Evolutionary conservation across 2,113 vertebrate species (phyloP), one percentile per base, ranked within the genome.

Genomic region (Clarias batrachus): DNA sequence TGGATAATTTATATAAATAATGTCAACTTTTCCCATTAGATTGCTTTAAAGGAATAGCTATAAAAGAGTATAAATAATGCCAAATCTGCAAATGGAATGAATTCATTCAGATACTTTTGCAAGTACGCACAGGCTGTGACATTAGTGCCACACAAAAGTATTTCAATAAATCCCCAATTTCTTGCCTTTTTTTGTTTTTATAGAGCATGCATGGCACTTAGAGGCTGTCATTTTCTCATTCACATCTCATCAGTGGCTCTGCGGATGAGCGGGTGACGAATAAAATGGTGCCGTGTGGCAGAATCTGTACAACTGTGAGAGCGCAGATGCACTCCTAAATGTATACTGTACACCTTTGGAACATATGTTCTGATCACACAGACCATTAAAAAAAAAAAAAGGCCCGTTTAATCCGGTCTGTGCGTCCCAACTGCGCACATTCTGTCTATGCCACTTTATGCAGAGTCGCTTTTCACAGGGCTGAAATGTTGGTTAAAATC

Each of bases 241-340:
- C 56, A 48, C 23, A n/a, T 80, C 27, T 79, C n/a, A 41, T 84
- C 65, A 80, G 21, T 54, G 52, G 57, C 60, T 62, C 65, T 78
- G 65, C 6, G 4, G 54, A 25, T 82, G 9, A 57, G 63, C 14
- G n/a, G 54, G n/a, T 62, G 48, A 62, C 85, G 78, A 76, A 23
- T 66, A 59, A 88, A 76, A 84, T 16, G 33, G 23, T 59, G 17
- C 41, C 37, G 23, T 79, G 71, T 62, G 65, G 60, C 30, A 37
- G 57, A 68, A 59, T 60, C 59, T 82, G 74, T 80, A 78, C 70
- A 52, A 78, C 56, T 63, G 16, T 13, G 21, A 19, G 25, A 27
- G 54, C 1, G 66, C 30, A 90, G 87, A 79, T 88, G 1, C 3
- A 66, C 63, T 71, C 83, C 82, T 89, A 90, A 65, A 56, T 14